These are phyloP conservation scores for Temnopleurus reevesii DNA, from an alignment of 53 echinoderm and acorn worm genomes.

Conservation along the genomic window DNA sequence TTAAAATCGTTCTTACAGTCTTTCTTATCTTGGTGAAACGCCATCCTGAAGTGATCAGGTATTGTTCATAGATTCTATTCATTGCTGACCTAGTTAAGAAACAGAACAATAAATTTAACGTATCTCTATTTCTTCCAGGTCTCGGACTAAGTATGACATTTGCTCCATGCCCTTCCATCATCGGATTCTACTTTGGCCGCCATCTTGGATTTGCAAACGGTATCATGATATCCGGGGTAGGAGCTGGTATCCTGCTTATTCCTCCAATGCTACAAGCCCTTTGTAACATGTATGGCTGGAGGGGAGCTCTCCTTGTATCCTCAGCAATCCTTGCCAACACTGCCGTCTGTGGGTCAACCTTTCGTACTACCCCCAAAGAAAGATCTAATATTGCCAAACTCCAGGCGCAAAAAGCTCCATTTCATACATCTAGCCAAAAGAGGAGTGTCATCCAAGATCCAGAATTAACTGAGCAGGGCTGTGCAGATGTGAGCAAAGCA, in stretches of 20 bases:
- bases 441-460: background rate
- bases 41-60: too few species aligned
- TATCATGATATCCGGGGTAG: constrained; percentile 65
- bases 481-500: background rate
- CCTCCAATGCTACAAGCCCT: constrained; percentile 60
- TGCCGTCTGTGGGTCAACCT: background rate
- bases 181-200: constrained; percentile 62
- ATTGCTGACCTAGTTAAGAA: too few species aligned
- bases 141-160: constrained; percentile 56
- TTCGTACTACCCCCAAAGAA: background rate
- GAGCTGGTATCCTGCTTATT: constrained; percentile 58
- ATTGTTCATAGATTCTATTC: too few species aligned
- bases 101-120: too few species aligned
- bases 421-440: background rate
- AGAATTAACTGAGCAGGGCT: background rate
- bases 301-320: constrained; percentile 54
- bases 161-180: constrained; percentile 33
- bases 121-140: constrained; percentile 8
- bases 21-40: too few species aligned
- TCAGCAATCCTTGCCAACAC: constrained; percentile 42
- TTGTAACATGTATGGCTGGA: constrained; percentile 50
- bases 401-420: background rate
- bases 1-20: too few species aligned
- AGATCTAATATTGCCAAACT: background rate
- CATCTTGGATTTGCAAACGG: constrained; percentile 61